Evolutionary conservation across 2,113 vertebrate species (phyloP).

Genomic region (Ellobius talpinus): DNA sequence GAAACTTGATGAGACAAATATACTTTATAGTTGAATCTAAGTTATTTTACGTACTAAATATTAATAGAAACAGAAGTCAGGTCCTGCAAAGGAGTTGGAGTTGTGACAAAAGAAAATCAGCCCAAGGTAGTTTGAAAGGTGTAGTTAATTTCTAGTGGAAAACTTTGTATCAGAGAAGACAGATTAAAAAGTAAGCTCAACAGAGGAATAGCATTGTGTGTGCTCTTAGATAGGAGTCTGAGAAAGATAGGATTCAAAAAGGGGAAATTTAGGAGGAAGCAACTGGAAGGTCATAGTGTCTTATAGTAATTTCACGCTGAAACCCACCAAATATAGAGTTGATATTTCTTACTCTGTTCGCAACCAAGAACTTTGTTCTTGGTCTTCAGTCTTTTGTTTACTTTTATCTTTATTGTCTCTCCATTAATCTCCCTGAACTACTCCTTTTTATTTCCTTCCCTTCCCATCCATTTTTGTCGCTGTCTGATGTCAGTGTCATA

Average conservation of each 20-base stretch:
- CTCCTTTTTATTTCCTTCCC: neutral
- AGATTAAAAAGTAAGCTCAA: neutral
- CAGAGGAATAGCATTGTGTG: neutral
- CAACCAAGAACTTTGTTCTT: neutral
- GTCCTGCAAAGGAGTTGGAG: neutral
- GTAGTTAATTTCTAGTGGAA: neutral
- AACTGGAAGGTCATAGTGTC: neutral
- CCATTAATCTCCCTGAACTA: neutral
- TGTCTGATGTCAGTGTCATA: neutral
- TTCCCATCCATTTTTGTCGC: neutral
- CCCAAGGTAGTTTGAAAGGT: neutral
- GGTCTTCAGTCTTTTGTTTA: neutral
- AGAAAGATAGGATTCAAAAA: neutral
- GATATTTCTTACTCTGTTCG: neutral
- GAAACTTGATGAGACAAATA: neutral
- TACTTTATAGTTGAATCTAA: neutral
- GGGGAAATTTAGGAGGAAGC: neutral
- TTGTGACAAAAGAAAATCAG: neutral
- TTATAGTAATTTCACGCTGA: neutral
- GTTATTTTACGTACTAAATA: neutral
- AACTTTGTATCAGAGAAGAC: neutral
- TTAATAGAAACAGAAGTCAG: neutral
- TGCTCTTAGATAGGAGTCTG: neutral
- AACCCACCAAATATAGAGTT: neutral
- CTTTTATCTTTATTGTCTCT: neutral